phyloP scores from a whole-genome alignment of 2,888 invertebrate species.

The Agriopis marginaria region DNA sequence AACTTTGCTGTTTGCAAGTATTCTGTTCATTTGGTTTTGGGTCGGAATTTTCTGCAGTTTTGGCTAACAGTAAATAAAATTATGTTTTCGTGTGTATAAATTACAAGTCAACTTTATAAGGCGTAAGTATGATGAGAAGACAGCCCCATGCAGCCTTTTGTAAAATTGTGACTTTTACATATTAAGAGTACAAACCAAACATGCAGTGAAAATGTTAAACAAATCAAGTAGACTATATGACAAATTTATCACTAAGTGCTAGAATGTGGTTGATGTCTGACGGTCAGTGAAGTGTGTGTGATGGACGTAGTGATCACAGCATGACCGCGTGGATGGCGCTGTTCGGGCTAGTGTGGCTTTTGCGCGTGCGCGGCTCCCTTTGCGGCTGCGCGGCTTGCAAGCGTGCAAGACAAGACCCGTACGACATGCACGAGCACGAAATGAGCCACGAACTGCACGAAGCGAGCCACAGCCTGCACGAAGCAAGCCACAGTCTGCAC shows the following conservation, averaged over 20 bases:
- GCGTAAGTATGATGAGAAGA: no score
- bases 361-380: conserved; percentile 92
- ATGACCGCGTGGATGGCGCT: conserved; percentile 91
- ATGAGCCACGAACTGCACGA: conserved; percentile 44
- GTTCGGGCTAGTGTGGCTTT: conserved; percentile 94
- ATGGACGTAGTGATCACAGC: conserved; percentile 75
- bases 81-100: no score
- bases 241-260: conserved; percentile 24
- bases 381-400: conserved; percentile 91
- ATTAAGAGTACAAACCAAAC: neutral
- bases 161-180: no score
- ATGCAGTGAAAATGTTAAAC: conserved; percentile 7
- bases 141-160: no score
- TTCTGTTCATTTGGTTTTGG: neutral
- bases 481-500: conserved; percentile 26
- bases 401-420: conserved; percentile 76
- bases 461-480: conserved; percentile 26
- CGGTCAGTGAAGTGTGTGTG: conserved; percentile 54
- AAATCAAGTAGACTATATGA: conserved; percentile 6
- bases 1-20: neutral
- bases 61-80: neutral
- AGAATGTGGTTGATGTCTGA: conserved; percentile 37
- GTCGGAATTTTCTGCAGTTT: neutral
- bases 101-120: no score
- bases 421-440: conserved; percentile 64